phyloP scores from a whole-genome alignment of 2,797 vertebrate species.

The Argentina silus region DNA sequence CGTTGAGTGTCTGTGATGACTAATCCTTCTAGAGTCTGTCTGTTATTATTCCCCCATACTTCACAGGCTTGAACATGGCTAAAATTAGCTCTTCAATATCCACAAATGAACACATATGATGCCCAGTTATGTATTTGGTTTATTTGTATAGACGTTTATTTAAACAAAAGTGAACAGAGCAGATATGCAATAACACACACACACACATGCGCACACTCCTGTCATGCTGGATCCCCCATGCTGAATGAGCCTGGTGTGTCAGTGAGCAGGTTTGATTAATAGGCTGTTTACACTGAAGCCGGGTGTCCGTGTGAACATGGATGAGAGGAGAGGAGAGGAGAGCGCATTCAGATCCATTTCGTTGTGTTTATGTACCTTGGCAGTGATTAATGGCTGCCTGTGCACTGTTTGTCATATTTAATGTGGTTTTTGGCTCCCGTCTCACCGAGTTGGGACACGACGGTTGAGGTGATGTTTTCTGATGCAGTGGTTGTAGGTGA shows the following conservation, averaged over 20 bases:
- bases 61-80: background rate
- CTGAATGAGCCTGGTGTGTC: slow-evolving; percentile 5
- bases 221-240: slow-evolving; percentile 1
- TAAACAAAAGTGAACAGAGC: slow-evolving; percentile 18
- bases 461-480: background rate
- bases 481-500: background rate
- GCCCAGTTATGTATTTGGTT: background rate
- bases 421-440: slow-evolving; percentile 19
- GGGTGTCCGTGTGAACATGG: background rate
- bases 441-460: slow-evolving; percentile 3
- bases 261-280: slow-evolving; percentile 18
- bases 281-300: slow-evolving; percentile 17
- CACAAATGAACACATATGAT: background rate
- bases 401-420: slow-evolving; percentile 33
- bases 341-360: slow-evolving; percentile 14
- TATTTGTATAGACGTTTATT: background rate
- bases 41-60: background rate
- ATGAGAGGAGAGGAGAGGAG: slow-evolving; percentile 2
- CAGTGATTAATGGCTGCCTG: slow-evolving; percentile 24
- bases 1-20: background rate
- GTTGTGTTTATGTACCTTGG: slow-evolving; percentile 29
- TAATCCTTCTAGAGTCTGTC: background rate
- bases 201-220: background rate
- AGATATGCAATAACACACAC: slow-evolving; percentile 23
- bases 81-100: background rate